Evolutionary conservation across 2,888 invertebrate genomes (phyloP), one percentile per base, ranked within the genome.

Genomic region (Himalopsyche japonica): DNA sequence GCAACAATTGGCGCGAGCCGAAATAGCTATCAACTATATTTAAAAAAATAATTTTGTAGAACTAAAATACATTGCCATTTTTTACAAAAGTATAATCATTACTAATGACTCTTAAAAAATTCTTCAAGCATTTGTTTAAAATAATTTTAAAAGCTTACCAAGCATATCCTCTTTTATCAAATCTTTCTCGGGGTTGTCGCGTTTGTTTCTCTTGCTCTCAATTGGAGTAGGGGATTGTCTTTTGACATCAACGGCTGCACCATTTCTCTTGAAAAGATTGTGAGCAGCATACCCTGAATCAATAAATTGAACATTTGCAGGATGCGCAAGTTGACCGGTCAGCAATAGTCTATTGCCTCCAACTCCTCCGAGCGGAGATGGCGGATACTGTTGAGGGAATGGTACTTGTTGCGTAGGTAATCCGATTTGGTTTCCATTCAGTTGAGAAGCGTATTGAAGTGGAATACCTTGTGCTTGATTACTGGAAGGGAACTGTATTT

Each of bases 241-340:
- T 70, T 70, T 27, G 10, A 27, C 43, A 15, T 81, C 78, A 83
- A 80, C 64, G 85, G 84, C 83, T 82, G 89, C 88, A 1, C 91
- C 90, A 86, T 91, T 89, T 86, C 94, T 90, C 88, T 93, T 94
- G 87, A 91, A 94, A 34, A 94, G 87, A 85, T 91, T 91, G 88
- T 94, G 94, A 0, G 90, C 88, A 10, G 89, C 88, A 3, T 90
- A 88, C 3, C 90, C 89, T 49, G 93, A 93, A 87, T 95, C 94
- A 48, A 95, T 92, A 86, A 93, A 94, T 89, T 95, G 94, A 0
- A 94, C 93, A 88, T 94, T 94, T 3, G 93, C 93, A 32, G 94
- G 93, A 88, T 94, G 93, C 3, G 92, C 88, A 43, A 93, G 89
- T 0, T 91, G 91, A 1, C 92, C 90, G 7, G 92, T 91, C 30